A percentile compares a stretch with the other conserved stretches of the same genome.
Evolutionary conservation across 2,797 vertebrate species (phyloP).

Genomic region (Eulemur coronatus): DNA sequence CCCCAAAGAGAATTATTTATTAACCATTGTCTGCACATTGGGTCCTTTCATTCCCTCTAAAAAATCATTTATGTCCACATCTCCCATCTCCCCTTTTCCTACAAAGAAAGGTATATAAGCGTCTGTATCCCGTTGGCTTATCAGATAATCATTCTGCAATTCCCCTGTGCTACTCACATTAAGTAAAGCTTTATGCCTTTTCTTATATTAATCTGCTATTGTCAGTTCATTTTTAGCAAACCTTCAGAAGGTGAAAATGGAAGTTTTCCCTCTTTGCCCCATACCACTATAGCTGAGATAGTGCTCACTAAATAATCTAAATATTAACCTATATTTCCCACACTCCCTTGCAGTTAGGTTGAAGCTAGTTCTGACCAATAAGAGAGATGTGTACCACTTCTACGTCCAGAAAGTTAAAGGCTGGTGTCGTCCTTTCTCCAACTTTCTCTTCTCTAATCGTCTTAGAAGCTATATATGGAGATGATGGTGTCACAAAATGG

Average conservation of each 20-base stretch:
- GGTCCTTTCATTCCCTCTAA: background rate
- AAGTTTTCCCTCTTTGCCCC: background rate
- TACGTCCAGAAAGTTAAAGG: background rate
- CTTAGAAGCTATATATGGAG: background rate
- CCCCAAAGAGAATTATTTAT: background rate
- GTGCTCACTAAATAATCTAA: background rate
- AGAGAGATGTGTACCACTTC: background rate
- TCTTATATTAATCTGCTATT: background rate
- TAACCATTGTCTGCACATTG: background rate
- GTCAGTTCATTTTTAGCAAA: background rate
- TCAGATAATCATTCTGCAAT: background rate
- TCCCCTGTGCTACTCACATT: background rate
- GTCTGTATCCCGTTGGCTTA: background rate
- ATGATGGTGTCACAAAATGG: background rate
- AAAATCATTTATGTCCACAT: background rate
- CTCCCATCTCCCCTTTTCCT: background rate
- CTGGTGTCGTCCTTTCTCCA: background rate
- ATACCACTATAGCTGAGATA: background rate
- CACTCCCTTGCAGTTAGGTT: background rate
- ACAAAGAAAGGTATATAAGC: background rate
- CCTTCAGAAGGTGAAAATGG: background rate
- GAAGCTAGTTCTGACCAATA: background rate
- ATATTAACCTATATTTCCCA: background rate
- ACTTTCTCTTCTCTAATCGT: background rate
- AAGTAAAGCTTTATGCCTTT: background rate